Evolutionary conservation across 2,888 invertebrate species (phyloP).

Genomic region (Geotrupes spiniger): DNA sequence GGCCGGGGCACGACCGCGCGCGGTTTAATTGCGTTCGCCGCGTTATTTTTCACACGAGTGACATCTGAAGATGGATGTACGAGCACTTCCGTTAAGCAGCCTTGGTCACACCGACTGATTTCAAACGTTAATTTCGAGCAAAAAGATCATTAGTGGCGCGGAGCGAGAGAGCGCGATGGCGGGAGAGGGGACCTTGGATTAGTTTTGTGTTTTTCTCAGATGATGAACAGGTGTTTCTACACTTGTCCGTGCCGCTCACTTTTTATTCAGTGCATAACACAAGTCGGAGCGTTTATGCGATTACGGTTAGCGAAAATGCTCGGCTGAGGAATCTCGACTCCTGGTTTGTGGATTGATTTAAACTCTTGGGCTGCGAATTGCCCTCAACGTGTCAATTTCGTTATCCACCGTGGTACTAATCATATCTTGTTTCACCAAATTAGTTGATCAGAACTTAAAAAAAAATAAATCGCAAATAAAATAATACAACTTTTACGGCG

Average conservation of each 20-base stretch:
- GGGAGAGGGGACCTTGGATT: constrained; percentile 24
- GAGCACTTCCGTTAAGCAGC: constrained; percentile 35
- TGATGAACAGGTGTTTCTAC: constrained; percentile 18
- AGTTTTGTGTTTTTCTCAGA: constrained; percentile 5
- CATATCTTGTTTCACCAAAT: too few relatives aligned
- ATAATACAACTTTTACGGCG: too few relatives aligned
- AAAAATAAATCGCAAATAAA: too few relatives aligned
- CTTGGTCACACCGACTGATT: constrained; percentile 47
- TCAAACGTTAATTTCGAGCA: constrained; percentile 40
- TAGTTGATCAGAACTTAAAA: too few relatives aligned
- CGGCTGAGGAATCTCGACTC: neutral
- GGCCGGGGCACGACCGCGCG: neutral
- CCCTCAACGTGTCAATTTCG: too few relatives aligned
- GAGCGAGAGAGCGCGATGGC: too few relatives aligned
- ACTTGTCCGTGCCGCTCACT: constrained; percentile 9
- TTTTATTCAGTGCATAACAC: constrained; percentile 16
- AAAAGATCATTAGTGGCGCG: constrained; percentile 36
- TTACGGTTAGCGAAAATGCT: neutral
- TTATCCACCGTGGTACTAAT: too few relatives aligned
- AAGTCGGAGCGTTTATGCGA: too few relatives aligned
- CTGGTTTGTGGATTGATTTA: too few relatives aligned
- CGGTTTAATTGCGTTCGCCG: constrained; percentile 38
- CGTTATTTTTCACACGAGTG: constrained; percentile 48
- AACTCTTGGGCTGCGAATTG: too few relatives aligned
- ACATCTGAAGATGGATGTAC: constrained; percentile 48